phyloP scores from a whole-genome alignment of 2,113 vertebrate species.

The Arenaria interpres region DNA sequence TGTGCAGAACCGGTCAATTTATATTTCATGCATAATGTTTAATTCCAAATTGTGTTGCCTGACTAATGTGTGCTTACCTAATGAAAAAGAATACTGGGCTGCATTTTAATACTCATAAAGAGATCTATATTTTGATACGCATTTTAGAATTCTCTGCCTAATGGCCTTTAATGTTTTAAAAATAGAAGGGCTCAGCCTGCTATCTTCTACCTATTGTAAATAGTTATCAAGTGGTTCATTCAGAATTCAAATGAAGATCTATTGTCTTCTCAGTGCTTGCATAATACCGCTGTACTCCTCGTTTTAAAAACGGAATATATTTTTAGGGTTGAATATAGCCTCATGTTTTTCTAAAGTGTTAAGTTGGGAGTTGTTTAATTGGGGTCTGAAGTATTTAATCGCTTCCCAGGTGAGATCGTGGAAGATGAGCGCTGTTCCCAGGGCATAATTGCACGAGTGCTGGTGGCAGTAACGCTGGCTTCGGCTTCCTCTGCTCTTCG shows the following conservation, averaged over 20 bases:
- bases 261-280: constrained; percentile 41
- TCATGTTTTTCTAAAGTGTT: not conserved
- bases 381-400: not conserved
- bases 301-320: not conserved
- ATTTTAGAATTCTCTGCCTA: constrained; percentile 12
- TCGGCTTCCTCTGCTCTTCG: not conserved
- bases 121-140: not conserved
- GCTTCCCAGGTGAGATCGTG: not conserved
- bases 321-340: constrained; percentile 6
- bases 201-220: constrained; percentile 38
- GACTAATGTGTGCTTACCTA: not conserved
- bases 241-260: constrained; percentile 30
- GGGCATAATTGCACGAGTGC: accelerated
- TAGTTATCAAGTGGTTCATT: constrained; percentile 38
- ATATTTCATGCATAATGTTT: not conserved
- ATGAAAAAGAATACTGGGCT: not conserved
- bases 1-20: not conserved
- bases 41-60: not conserved
- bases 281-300: not conserved
- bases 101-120: not conserved
- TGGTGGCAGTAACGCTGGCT: not conserved
- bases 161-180: constrained; percentile 28
- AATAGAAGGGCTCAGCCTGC: constrained; percentile 21
- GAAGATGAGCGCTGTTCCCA: not conserved
- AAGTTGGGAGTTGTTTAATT: not conserved